Base-by-base conservation (phyloP, 2,888 invertebrate species). In the Gasteruption jaculator region DNA sequence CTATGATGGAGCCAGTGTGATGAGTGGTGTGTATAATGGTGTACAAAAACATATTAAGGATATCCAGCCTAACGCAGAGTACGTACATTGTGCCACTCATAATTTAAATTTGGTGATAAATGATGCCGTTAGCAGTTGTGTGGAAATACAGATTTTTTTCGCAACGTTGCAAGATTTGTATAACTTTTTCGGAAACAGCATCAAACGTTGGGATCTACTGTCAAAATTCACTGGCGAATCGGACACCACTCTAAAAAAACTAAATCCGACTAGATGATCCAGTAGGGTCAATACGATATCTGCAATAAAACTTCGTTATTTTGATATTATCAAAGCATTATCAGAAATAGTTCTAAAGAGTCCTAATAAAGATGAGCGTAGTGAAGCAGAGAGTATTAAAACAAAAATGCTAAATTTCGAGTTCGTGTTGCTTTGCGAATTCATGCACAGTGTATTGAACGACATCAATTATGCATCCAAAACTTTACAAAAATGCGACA, bases 1-100 rank as follows among this genome's bases (percentile, higher is more conserved):
- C 20, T 61, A 64, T 48, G 60, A 64, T 48, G 60, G 60, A 44
- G 60, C 60, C 42, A 56, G 53, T 48, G 54, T 58, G 3, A 60
- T 58, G 57, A 56, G 54, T 45, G 57, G 57, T 31, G 47, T 43
- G 20, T 59, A 57, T 41, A 41, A 43, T 15, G 53, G 53, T 34
- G 44, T 61, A 41, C 53, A 58, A 53, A 52, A 53, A 49, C 48
- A 39, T 22, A 52, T 53, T 38, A 53, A 52, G 43, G 50, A 56
- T 46, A 51, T 53, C 34, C 50, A 56, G 49, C 48, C 53, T 33
- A 56, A 53, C 39, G 57, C 50, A 11, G 43, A 41, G 32, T 57
- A 52, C 25, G 41, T 54, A 30, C 45, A 50, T 48, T 53, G 51
- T 43, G 48, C 43, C 22, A 41, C 41, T 40, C 54, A 53, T 38